phyloP scores from a whole-genome alignment of 1,140 invertebrate genomes.

The Coboldia fuscipes region DNA sequence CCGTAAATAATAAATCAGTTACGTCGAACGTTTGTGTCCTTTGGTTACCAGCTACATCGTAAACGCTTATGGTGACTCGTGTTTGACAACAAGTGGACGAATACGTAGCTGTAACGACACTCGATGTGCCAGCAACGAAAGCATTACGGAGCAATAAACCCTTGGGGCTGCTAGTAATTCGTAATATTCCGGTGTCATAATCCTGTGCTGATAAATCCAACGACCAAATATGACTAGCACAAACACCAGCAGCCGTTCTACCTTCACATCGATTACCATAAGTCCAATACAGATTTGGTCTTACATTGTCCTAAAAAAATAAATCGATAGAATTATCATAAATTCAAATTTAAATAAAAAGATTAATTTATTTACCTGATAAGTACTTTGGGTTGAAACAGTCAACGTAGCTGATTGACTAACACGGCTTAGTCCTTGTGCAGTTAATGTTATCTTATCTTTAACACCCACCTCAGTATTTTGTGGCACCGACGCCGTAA shows the following conservation, averaged over 20 bases:
- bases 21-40: constrained; percentile 33
- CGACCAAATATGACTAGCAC: constrained; percentile 34
- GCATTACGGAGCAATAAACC: constrained; percentile 21
- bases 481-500: constrained; percentile 25
- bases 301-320: constrained; percentile 18
- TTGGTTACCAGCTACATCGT: constrained; percentile 31
- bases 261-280: constrained; percentile 23
- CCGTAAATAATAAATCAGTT: constrained; percentile 13
- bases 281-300: constrained; percentile 21
- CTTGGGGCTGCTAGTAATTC: constrained; percentile 26
- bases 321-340: too few species aligned
- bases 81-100: constrained; percentile 35
- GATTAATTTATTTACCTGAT: background rate
- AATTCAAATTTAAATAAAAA: too few species aligned
- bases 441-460: constrained; percentile 31
- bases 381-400: constrained; percentile 7
- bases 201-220: constrained; percentile 32
- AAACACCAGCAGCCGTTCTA: constrained; percentile 15
- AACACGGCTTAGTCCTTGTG: constrained; percentile 17
- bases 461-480: constrained; percentile 22
- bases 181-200: constrained; percentile 31
- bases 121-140: constrained; percentile 33
- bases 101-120: constrained; percentile 31
- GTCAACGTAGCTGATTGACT: constrained; percentile 13
- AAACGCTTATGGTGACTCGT: constrained; percentile 28